phyloP scores from a whole-genome alignment of 1,140 invertebrate species.

The Drosophila kohkoa region DNA sequence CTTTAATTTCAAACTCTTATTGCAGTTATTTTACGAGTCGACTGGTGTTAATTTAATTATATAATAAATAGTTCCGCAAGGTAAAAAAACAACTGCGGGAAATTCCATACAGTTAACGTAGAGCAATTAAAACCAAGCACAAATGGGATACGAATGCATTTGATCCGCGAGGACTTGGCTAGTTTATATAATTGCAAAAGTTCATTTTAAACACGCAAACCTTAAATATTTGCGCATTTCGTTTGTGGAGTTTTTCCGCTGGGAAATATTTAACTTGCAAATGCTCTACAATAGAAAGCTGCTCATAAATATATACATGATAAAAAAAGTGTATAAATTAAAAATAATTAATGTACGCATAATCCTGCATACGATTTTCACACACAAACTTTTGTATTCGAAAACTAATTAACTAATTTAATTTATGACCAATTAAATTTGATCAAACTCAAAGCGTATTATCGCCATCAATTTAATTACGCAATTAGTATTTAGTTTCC shows the following conservation, averaged over 20 bases:
- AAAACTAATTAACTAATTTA: not conserved
- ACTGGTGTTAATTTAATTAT: conserved; percentile 65
- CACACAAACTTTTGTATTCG: not conserved
- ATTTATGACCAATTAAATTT: not conserved
- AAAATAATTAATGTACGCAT: not conserved
- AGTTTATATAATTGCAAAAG: conserved; percentile 21
- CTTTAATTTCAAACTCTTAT: not conserved
- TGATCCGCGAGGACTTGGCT: conserved; percentile 13
- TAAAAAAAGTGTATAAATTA: not conserved
- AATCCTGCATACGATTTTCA: no score
- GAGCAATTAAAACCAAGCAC: conserved; percentile 43
- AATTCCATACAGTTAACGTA: conserved; percentile 51
- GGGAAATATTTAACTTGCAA: not conserved
- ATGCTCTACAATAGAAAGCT: not conserved
- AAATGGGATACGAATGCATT: conserved; percentile 6
- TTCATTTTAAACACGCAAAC: conserved; percentile 52
- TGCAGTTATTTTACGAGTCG: conserved; percentile 1
- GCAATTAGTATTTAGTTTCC: not conserved
- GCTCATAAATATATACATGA: not conserved
- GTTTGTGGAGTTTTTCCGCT: not conserved
- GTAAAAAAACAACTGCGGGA: conserved; percentile 3
- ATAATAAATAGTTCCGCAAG: conserved; percentile 12
- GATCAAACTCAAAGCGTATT: not conserved
- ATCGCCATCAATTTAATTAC: not conserved
- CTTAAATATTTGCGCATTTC: conserved; percentile 37